A percentile compares a stretch with the other conserved stretches of the same genome.
These are phyloP conservation scores for Nycticebus coucang DNA, from an alignment of 2,113 vertebrate species.

Conservation along the genomic window DNA sequence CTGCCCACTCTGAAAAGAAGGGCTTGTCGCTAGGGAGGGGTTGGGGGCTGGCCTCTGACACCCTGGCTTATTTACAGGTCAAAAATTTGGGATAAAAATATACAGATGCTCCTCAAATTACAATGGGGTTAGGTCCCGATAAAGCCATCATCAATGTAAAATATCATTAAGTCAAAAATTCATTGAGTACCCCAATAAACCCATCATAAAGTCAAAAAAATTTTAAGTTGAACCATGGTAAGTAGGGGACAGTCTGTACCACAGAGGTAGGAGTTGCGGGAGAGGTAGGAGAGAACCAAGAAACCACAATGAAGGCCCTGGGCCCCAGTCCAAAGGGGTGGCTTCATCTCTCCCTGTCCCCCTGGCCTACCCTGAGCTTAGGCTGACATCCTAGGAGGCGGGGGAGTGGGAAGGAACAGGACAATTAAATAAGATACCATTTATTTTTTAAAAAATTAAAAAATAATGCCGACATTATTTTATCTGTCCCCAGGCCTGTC, in stretches of 20 bases:
- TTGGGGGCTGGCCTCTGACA: not conserved
- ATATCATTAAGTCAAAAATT: not conserved
- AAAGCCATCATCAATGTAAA: not conserved
- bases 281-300: not conserved
- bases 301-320: not conserved
- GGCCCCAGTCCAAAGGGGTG: not conserved
- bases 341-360: not conserved
- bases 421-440: conserved; percentile 78
- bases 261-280: conserved; percentile 37
- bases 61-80: conserved; percentile 31
- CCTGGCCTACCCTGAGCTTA: not conserved
- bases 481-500: conserved; percentile 51
- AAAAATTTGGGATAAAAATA: conserved; percentile 53
- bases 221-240: not conserved
- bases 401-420: conserved; percentile 73
- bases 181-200: not conserved
- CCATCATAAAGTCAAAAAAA: not conserved
- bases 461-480: conserved; percentile 78
- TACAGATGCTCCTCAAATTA: not conserved
- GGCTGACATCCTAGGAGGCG: conserved; percentile 29
- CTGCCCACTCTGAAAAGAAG: not conserved
- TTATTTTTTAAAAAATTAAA: conserved; percentile 81
- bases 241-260: not conserved
- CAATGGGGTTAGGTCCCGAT: not conserved
- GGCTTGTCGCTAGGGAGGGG: not conserved